Conservation (phyloP, 2,888 invertebrate species). For the Ceratothoa steindachneri region DNA sequence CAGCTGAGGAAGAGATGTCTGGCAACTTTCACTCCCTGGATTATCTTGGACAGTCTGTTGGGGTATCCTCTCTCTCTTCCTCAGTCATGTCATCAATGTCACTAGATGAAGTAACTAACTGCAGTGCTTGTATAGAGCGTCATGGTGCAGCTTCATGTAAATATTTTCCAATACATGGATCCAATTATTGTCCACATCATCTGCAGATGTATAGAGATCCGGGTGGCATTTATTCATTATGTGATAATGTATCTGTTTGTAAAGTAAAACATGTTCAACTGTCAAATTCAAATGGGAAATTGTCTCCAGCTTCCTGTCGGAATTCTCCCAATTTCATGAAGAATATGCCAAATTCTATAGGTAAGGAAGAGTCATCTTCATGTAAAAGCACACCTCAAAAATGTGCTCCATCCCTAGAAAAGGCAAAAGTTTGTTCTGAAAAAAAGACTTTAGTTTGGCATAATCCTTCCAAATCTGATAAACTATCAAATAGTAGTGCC, state of each 20-base stretch:
- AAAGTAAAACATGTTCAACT: not conserved
- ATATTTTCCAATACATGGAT: not conserved
- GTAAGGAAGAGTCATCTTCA: not conserved
- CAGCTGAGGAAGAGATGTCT: constrained; percentile 31
- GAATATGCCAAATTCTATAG: not conserved
- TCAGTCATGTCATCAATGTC: constrained; percentile 40
- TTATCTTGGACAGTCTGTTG: not conserved
- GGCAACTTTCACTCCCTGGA: constrained; percentile 11
- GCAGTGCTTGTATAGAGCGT: not conserved
- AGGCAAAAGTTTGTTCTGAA: not conserved
- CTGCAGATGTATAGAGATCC: not conserved
- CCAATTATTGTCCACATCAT: not conserved
- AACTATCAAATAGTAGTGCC: not conserved
- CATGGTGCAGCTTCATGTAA: not conserved
- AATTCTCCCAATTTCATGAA: not conserved
- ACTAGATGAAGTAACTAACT: constrained; percentile 28
- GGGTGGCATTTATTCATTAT: not conserved
- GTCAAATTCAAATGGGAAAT: not conserved
- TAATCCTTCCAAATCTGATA: constrained; percentile 7
- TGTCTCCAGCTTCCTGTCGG: not conserved
- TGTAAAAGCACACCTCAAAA: not conserved
- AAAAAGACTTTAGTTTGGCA: not conserved
- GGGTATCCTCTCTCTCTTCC: constrained; percentile 30
- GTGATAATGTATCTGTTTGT: not conserved
- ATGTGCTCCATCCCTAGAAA: not conserved